Base-by-base conservation (phyloP, 53 echinoderm and acorn worm genomes). In the Crossaster papposus region DNA sequence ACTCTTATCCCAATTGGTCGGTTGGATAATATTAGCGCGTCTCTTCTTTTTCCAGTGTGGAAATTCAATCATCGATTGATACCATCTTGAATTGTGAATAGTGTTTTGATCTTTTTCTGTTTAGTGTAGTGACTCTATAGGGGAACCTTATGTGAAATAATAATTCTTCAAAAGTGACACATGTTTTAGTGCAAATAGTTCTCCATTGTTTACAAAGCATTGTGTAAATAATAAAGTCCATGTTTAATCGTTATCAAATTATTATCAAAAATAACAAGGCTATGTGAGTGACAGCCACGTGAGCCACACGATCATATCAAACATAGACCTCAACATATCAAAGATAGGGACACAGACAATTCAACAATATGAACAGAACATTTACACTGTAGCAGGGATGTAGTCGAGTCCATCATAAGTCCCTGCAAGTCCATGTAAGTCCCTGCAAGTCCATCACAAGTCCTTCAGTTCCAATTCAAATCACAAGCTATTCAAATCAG, bases 251-350 rank as follows among this genome's bases (percentile, higher is more conserved):
- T 44, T 44, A 44, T 7, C 5, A 44, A 7, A 58, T 58, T 17
- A 68, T 68, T 68, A 68, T 24, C 68, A 68, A 68, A 26, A 68
- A 68, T 68, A 17, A 58, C 58, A 58, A 58, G 58, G 68, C 68
- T 20, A 68, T 26, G 58, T 58, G 12, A 58, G 15, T 58, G 58
- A 58, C 7, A 58, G 58, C 58, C 58, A 20, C 58, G 12, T 14
- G 17, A 58, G 58, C 58, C 58, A 20, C 58, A 20, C 14, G 58
- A 58, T 14, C 2, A 58, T 18, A 58, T 15, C 58, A 20, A 58
- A 58, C 58, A 58, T 58, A 20, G 14, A 14, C 17, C 12, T 58
- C 58, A 4, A 20, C 58, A 14, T 58, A 58, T 58, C 58, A 4
- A 17, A 2, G 12, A 14, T 58, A 11, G 58, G 15, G 17, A 18